A percentile compares a stretch with the other conserved stretches of the same genome.
Conservation (phyloP, 2,113 vertebrate genomes). For the Pelusios castaneus region DNA sequence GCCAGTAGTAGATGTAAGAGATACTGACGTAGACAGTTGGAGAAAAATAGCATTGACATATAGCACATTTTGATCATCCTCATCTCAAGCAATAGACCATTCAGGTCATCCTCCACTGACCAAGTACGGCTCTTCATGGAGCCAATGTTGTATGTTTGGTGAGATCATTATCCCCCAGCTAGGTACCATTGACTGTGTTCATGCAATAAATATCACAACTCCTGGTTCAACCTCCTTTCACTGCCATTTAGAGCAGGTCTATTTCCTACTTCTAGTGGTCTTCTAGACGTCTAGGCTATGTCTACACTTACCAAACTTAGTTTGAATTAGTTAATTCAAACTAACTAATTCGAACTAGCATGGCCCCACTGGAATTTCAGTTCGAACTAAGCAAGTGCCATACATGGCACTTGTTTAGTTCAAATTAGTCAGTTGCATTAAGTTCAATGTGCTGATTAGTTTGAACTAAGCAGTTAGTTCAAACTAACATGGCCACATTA, state of each 20-base stretch:
- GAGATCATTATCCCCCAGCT: background rate
- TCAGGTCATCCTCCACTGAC: background rate
- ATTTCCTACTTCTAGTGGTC: background rate
- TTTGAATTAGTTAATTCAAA: no score
- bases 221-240: background rate
- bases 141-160: background rate
- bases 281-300: no score
- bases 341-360: no score
- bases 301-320: no score
- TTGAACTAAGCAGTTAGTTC: no score
- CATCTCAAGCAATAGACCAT: background rate
- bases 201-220: background rate
- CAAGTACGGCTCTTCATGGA: background rate
- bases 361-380: no score
- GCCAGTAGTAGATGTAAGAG: background rate
- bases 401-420: no score
- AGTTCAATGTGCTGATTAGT: no score
- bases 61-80: background rate
- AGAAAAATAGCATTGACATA: background rate
- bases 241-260: background rate
- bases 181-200: background rate
- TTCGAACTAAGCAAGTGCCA: no score
- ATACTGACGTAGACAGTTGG: background rate
- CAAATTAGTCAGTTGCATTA: no score
- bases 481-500: no score